Conservation (phyloP, 2,797 vertebrate genomes). For the Myotis planiceps region DNA sequence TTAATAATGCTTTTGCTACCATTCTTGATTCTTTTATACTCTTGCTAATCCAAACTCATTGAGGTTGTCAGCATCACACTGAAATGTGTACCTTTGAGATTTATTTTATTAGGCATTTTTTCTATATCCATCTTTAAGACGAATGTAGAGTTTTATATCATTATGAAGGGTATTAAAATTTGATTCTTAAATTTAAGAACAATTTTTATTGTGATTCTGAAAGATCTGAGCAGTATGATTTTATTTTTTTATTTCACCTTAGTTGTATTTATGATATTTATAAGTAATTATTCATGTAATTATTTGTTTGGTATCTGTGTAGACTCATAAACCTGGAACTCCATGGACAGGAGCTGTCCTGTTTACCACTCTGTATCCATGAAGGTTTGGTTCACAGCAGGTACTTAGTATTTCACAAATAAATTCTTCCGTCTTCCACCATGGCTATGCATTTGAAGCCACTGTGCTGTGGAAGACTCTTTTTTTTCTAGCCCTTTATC, state of each 20-base stretch:
- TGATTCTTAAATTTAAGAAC: neutral
- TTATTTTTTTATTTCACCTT: conserved; percentile 21
- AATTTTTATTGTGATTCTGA: conserved; percentile 25
- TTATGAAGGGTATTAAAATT: neutral
- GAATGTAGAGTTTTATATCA: neutral
- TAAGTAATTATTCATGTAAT: neutral
- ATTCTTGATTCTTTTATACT: neutral
- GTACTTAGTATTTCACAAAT: neutral
- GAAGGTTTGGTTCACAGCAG: neutral
- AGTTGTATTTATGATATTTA: neutral
- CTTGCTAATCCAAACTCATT: neutral
- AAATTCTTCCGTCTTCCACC: neutral
- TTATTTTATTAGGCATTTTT: neutral
- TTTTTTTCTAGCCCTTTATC: neutral
- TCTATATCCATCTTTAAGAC: neutral
- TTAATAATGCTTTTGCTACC: neutral
- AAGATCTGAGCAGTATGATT: neutral
- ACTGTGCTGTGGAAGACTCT: neutral
- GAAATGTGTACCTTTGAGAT: conserved; percentile 20
- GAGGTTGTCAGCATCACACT: neutral
- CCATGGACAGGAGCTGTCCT: neutral
- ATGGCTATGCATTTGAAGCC: neutral
- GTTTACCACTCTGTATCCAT: neutral
- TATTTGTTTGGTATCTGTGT: neutral
- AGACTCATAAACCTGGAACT: neutral